Evolutionary conservation across 2,888 invertebrate species (phyloP), one percentile per base, ranked within the genome.

Genomic region (Lithophane socia): DNA sequence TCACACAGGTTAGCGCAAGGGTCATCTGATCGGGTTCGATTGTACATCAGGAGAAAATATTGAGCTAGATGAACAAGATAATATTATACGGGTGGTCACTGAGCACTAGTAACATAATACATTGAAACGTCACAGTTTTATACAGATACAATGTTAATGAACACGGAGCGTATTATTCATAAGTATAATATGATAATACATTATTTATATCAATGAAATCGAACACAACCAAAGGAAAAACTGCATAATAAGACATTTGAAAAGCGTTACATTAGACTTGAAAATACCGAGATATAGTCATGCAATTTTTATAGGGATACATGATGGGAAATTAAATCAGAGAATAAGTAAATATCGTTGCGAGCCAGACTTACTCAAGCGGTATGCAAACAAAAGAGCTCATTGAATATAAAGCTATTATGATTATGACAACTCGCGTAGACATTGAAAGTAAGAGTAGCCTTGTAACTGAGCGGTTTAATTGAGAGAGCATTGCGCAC

Each of bases 1-100:
- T 93, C 92, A 90, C 91, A 90, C 89, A 90, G 92, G 94, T 90
- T 92, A 90, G 91, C 87, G 87, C 88, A 73, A 84, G 89, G 94
- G 94, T 95, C 94, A 95, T 93, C 91, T 91, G 94, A 94, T 95
- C 92, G 88, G 90, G 91, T 92, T 92, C 94, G 92, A 93, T 93
- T 92, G 92, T 92, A 91, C 91, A 93, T 94, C 93, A 93, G 91
- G 92, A 93, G 94, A 94, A 95, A 95, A 95, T 94, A 94, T 92
- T 92, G 93, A 92, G 90, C 91, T 88, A 94, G 93, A 94, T 94
- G 91, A 91, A 90, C 90, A 86, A 92, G 94, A 94, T 93, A 92
- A 90, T 84, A 84, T 83, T 87, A 85, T 85, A 90, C 79, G 87
- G 87, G 86, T 90, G 86, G 87, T 85, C 86, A 88, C 79, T 87